phyloP scores from a whole-genome alignment of 1,140 invertebrate species.

The Tetramorium alpestre region DNA sequence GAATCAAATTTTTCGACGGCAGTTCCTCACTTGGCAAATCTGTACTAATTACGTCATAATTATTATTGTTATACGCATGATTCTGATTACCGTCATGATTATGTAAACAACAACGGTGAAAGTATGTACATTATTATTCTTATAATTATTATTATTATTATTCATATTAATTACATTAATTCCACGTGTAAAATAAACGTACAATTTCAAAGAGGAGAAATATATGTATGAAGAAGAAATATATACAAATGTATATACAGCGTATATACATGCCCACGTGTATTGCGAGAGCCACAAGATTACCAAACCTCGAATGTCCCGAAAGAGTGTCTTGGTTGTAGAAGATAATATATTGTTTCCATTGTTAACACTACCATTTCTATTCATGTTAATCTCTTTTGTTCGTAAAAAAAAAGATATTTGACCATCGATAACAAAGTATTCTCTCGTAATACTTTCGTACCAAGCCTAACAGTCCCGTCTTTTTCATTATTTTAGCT shows the following conservation, averaged over 20 bases:
- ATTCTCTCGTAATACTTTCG: conserved; percentile 32
- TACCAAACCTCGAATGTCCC: conserved; percentile 35
- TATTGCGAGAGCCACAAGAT: conserved; percentile 43
- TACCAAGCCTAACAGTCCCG: conserved; percentile 5
- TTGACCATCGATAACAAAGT: conserved; percentile 20
- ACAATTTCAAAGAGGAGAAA: conserved; percentile 74
- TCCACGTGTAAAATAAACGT: conserved; percentile 82
- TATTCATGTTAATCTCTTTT: conserved; percentile 32
- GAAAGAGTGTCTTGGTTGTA: conserved; percentile 30
- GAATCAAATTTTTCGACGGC: conserved; percentile 38
- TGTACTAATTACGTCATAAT: conserved; percentile 51
- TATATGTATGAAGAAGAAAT: conserved; percentile 68
- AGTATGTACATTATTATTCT: conserved; percentile 77
- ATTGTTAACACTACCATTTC: conserved; percentile 50
- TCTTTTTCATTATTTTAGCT: background rate
- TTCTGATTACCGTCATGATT: conserved; percentile 43
- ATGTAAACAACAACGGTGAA: conserved; percentile 49
- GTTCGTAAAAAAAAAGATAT: conserved; percentile 30
- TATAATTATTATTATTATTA: conserved; percentile 79
- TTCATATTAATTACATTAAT: conserved; percentile 78
- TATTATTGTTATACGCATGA: conserved; percentile 43
- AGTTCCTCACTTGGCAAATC: conserved; percentile 30
- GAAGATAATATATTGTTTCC: conserved; percentile 62
- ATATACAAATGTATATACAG: conserved; percentile 65
- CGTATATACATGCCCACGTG: conserved; percentile 61